Conservation (phyloP, 2,113 vertebrate genomes). For the Coptodon rendalli region DNA sequence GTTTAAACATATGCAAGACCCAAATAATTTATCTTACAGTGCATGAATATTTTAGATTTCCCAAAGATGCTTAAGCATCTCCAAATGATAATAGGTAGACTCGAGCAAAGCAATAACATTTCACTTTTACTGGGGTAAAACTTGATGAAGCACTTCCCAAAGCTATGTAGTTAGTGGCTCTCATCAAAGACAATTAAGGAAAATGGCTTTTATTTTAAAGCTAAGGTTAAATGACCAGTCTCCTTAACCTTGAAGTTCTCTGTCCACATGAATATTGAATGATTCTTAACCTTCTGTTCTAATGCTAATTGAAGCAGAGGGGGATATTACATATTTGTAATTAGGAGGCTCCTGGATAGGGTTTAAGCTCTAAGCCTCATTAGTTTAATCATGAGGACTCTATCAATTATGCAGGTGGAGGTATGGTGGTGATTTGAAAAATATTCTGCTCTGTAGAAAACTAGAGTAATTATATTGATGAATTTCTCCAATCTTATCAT, state of each 20-base stretch:
- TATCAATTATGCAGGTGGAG: slow-evolving; percentile 70
- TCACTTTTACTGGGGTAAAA: neutral
- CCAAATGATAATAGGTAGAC: neutral
- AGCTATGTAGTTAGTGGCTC: slow-evolving; percentile 40
- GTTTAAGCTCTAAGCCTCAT: slow-evolving; percentile 63
- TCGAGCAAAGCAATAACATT: neutral
- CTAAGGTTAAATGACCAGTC: slow-evolving; percentile 66
- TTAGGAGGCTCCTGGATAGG: slow-evolving; percentile 58
- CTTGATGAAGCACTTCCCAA: slow-evolving; percentile 38
- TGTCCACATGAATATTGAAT: slow-evolving; percentile 65
- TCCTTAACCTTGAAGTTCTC: slow-evolving; percentile 68
- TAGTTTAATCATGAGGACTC: slow-evolving; percentile 60
- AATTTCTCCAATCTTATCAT: slow-evolving; percentile 40
- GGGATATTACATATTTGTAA: slow-evolving; percentile 71
- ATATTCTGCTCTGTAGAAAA: slow-evolving; percentile 47
- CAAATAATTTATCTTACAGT: neutral
- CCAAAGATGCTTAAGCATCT: neutral
- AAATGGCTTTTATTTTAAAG: slow-evolving; percentile 60
- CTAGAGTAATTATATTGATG: slow-evolving; percentile 54
- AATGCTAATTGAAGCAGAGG: slow-evolving; percentile 58
- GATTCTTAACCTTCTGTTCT: slow-evolving; percentile 70
- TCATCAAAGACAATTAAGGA: slow-evolving; percentile 58
- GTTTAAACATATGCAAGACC: neutral
- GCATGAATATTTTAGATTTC: neutral
- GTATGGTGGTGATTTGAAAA: slow-evolving; percentile 58